Conservation (phyloP, 2,113 vertebrate genomes). For the Leucopternis melanops region DNA sequence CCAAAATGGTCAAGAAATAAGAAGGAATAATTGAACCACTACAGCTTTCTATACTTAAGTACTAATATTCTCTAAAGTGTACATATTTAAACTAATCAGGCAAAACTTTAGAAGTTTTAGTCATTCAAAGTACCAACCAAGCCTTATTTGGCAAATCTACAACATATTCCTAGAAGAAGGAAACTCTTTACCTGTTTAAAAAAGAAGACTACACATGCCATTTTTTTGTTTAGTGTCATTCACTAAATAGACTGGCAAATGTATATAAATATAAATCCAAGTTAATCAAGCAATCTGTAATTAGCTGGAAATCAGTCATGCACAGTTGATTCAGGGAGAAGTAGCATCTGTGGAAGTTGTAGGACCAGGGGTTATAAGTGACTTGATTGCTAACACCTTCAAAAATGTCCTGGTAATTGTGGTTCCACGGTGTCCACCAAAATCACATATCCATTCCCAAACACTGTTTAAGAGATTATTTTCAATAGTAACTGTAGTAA, state of each 20-base stretch:
- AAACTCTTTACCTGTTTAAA: conserved; percentile 16
- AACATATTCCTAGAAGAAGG: neutral
- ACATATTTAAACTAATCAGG: conserved; percentile 47
- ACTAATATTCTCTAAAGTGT: conserved; percentile 34
- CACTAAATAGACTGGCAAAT: neutral
- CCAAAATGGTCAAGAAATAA: neutral
- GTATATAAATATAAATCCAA: neutral
- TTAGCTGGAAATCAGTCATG: neutral
- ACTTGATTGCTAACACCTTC: neutral
- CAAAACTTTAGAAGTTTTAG: conserved; percentile 21
- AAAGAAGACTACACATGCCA: neutral
- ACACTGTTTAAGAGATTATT: neutral
- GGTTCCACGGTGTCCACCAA: neutral
- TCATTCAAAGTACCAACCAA: neutral
- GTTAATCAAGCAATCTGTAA: neutral
- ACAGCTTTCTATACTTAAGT: neutral
- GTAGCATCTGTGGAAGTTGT: neutral
- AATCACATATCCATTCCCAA: neutral
- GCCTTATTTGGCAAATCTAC: neutral
- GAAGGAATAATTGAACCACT: neutral
- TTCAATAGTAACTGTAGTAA: neutral
- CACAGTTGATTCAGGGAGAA: neutral
- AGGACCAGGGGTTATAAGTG: neutral
- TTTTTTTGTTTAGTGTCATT: neutral
- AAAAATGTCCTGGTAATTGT: neutral